Base-by-base conservation (phyloP, 2,797 vertebrate species). In the Psittacula echo region DNA sequence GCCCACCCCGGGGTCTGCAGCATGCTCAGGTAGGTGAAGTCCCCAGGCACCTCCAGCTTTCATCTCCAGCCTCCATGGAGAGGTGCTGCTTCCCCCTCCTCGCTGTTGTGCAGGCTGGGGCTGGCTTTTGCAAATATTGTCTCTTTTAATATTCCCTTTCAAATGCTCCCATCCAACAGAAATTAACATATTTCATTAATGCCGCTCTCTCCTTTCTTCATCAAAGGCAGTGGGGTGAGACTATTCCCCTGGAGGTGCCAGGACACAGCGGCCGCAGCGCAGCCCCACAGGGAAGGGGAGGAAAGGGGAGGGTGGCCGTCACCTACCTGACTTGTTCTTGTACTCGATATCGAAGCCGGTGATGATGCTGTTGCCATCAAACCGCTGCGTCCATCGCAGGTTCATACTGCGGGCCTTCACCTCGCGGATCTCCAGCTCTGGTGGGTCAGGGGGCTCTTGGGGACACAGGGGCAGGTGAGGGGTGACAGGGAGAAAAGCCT, bases 401-500 rank as follows among this genome's bases (percentile, higher is more conserved):
- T 99, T 99, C 99, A 99, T 99, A 74, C 99, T 99, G n/a, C 99
- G 98, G 95, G 99, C 99, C 95, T 99, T 99, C 70, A 99, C 99
- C 96, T 99, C 99, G 1, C 99, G 98, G 86, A 99, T 99, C 96
- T 99, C 99, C 88, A 99, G 98, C 97, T 99, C 99, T 0, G 99
- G 99, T 0, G 99, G 99, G 94, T 99, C 99, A 3, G 99, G 99
- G 81, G 99, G 99, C 96, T 99, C 99, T 99, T 96, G 34, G 58
- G 44, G 37, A 64, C 44, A 68, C 3, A 8, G 0, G 2, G 23
- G 21, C 15, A 20, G 73, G 85, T 92, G 34, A 86, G 53, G 66
- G 58, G 44, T 0, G 2, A 9, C 4, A 17, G 60, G 37, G 24
- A 62, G 44, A 64, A 58, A 47, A 48, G 48, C 6, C 7, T 24